Evolutionary conservation across 2,113 vertebrate species (phyloP).

Genomic region (Microtus ochrogaster): DNA sequence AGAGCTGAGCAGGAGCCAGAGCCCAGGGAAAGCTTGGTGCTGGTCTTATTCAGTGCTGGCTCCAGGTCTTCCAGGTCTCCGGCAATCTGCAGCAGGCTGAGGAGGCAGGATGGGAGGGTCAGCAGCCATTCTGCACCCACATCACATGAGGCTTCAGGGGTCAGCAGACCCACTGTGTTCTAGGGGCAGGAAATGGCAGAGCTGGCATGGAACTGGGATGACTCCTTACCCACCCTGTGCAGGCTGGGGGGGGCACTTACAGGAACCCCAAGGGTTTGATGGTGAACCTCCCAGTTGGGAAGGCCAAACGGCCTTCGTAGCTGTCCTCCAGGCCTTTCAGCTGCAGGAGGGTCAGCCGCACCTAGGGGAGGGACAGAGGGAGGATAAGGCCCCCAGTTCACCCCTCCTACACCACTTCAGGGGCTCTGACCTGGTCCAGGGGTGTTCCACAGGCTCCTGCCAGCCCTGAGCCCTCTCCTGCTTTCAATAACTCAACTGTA

Average conservation of each 20-base stretch:
- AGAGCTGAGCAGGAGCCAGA: slow-evolving; percentile 96
- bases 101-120: not conserved
- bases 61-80: slow-evolving; percentile 97
- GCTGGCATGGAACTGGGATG: not conserved
- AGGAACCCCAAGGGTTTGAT: slow-evolving; percentile 94
- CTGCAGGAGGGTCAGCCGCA: slow-evolving; percentile 93
- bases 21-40: slow-evolving; percentile 86
- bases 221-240: not conserved
- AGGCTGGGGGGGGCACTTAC: slow-evolving; percentile 85
- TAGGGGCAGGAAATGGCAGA: not conserved
- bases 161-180: accelerated
- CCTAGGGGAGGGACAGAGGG: slow-evolving; percentile 82
- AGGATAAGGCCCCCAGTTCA: not conserved
- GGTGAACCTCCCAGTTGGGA: slow-evolving; percentile 87
- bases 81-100: slow-evolving; percentile 93
- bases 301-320: slow-evolving; percentile 87
- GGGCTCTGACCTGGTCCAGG: not conserved
- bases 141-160: not conserved
- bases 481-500: not conserved
- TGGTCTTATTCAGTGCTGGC: slow-evolving; percentile 91
- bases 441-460: not conserved
- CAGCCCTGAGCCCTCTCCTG: not conserved
- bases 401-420: not conserved
- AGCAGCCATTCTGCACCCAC: accelerated
- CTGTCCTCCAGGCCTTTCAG: slow-evolving; percentile 96